Conservation (phyloP, 2,113 vertebrate species). For the Cheirogaleus medius region DNA sequence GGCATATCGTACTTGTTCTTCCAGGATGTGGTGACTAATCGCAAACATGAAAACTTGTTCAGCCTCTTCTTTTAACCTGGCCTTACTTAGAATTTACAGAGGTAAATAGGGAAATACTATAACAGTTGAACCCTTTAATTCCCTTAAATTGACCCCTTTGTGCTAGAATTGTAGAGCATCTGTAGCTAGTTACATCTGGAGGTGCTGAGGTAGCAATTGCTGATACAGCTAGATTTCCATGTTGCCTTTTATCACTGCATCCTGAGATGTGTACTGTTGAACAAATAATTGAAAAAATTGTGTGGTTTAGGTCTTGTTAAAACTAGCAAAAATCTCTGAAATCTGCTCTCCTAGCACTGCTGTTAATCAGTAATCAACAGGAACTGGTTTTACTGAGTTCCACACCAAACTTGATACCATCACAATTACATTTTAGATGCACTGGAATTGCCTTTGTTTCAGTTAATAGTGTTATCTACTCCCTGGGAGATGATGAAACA, state of each 20-base stretch:
- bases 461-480: not conserved
- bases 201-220: not conserved
- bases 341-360: not conserved
- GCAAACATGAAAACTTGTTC: not conserved
- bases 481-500: slow-evolving; percentile 38
- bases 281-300: not conserved
- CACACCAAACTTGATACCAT: not conserved
- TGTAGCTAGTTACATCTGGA: not conserved
- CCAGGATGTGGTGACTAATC: not conserved
- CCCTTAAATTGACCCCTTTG: not conserved
- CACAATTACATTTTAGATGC: slow-evolving; percentile 42
- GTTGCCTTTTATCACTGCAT: not conserved
- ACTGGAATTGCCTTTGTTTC: slow-evolving; percentile 31
- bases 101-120: not conserved
- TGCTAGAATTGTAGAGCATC: not conserved
- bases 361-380: not conserved
- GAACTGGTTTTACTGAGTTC: slow-evolving; percentile 35
- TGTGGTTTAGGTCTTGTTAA: not conserved
- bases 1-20: not conserved
- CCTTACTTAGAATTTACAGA: not conserved
- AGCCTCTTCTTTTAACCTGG: not conserved
- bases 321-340: not conserved
- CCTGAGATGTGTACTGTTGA: not conserved
- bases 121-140: not conserved
- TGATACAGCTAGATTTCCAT: not conserved